These are phyloP conservation scores for Intellagama lesueurii DNA, from an alignment of 2,797 vertebrate species.

Conservation along the genomic window DNA sequence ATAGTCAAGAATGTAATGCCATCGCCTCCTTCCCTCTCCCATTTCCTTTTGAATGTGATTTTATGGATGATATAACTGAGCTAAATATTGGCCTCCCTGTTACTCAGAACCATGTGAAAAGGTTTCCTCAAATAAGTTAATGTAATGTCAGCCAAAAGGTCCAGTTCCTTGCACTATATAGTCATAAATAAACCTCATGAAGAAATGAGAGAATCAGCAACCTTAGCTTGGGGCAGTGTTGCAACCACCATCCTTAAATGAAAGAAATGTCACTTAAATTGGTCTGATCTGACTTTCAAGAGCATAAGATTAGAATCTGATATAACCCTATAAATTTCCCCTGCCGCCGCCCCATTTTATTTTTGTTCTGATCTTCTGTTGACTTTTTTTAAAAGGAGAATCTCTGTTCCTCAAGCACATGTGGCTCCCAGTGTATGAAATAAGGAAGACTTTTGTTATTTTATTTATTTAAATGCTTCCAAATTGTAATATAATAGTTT, in stretches of 20 bases:
- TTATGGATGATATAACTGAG: conserved; percentile 64
- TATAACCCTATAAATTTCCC: neutral
- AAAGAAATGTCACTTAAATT: neutral
- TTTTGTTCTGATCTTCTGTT: neutral
- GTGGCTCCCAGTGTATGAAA: neutral
- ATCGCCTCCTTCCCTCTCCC: neutral
- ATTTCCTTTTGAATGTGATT: conserved; percentile 46
- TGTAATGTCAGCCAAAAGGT: neutral
- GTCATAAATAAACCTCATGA: neutral
- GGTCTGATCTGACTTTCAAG: neutral
- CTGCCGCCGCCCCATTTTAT: no score
- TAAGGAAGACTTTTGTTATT: neutral
- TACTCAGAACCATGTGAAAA: conserved; percentile 38
- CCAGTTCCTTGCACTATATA: neutral
- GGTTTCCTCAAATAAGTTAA: conserved; percentile 12
- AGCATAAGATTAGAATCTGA: neutral
- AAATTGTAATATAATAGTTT: neutral
- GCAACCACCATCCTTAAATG: neutral
- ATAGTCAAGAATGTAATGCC: conserved; percentile 53
- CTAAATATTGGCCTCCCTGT: conserved; percentile 40
- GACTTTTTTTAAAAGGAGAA: no score
- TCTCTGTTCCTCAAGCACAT: neutral
- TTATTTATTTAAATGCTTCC: neutral
- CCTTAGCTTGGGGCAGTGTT: neutral
- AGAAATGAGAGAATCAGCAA: neutral